Evolutionary conservation across 2,888 invertebrate species (phyloP).

Genomic region (Cyclophora albipunctata): DNA sequence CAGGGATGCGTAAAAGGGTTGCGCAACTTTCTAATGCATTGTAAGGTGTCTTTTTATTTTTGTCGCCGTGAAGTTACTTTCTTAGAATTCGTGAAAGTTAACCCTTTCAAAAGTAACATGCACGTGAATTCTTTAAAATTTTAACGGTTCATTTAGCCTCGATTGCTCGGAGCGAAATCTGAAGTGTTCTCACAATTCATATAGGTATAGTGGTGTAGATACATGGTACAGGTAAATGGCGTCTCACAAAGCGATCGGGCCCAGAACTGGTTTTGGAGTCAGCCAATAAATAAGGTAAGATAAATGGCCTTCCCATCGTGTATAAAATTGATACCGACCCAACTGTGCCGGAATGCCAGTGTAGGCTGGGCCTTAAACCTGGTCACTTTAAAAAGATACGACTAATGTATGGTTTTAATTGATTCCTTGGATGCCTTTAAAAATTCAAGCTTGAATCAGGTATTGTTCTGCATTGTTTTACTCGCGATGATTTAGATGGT

Average conservation of each 20-base stretch:
- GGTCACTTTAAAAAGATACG: slow-evolving; percentile 38
- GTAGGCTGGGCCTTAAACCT: slow-evolving; percentile 46
- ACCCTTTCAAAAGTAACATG: slow-evolving; percentile 39
- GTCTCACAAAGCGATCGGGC: slow-evolving; percentile 49
- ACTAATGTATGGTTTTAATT: slow-evolving; percentile 44
- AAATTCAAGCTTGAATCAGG: slow-evolving; percentile 7
- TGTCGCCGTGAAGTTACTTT: slow-evolving; percentile 38
- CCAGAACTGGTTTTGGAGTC: slow-evolving; percentile 66
- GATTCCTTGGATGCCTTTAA: slow-evolving; percentile 26
- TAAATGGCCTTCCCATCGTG: slow-evolving; percentile 69
- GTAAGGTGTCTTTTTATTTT: slow-evolving; percentile 56
- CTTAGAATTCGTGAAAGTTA: slow-evolving; percentile 65
- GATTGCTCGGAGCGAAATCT: slow-evolving; percentile 33
- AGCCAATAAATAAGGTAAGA: slow-evolving; percentile 72
- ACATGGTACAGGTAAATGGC: slow-evolving; percentile 48
- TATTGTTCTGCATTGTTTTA: no score
- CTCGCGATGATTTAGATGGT: no score
- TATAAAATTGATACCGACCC: slow-evolving; percentile 72
- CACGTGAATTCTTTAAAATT: slow-evolving; percentile 26
- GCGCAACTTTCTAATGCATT: slow-evolving; percentile 73
- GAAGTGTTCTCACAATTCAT: slow-evolving; percentile 35
- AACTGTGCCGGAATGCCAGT: slow-evolving; percentile 55
- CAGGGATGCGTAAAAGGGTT: slow-evolving; percentile 65
- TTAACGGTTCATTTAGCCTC: slow-evolving; percentile 41
- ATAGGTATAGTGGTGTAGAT: slow-evolving; percentile 28